A percentile compares a stretch with the other conserved stretches of the same genome.
Conservation (phyloP, 2,797 vertebrate species). For the Enteromius treurensis region DNA sequence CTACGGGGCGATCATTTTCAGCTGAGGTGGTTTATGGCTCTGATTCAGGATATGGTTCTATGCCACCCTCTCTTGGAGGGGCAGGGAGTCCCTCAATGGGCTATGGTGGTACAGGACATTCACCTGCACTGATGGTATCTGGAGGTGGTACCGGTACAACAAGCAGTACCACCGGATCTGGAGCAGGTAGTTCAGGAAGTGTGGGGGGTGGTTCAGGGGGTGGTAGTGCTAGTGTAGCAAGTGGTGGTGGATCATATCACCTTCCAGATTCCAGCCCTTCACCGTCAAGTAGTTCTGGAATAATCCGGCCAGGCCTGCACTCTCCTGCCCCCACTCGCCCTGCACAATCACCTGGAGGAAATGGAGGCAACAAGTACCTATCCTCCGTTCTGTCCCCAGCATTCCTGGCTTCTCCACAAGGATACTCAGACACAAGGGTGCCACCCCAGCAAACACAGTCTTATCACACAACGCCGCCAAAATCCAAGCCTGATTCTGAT, state of each 20-base stretch:
- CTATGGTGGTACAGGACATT: slow-evolving; percentile 82
- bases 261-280: slow-evolving; percentile 85
- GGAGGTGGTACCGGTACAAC: slow-evolving; percentile 65
- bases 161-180: slow-evolving; percentile 65
- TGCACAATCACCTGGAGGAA: slow-evolving; percentile 74
- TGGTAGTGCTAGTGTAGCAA: slow-evolving; percentile 61
- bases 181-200: slow-evolving; percentile 63
- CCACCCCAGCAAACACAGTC: slow-evolving; percentile 74
- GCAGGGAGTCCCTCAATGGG: slow-evolving; percentile 84
- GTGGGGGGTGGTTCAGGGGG: slow-evolving; percentile 67
- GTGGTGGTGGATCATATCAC: slow-evolving; percentile 73
- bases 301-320: slow-evolving; percentile 82
- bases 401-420: slow-evolving; percentile 83
- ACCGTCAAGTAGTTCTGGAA: slow-evolving; percentile 74
- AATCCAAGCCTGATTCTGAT: slow-evolving; percentile 79
- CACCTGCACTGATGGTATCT: slow-evolving; percentile 78
- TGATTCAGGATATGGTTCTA: slow-evolving; percentile 73
- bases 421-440: slow-evolving; percentile 69
- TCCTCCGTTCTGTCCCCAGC: slow-evolving; percentile 84
- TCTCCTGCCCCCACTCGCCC: slow-evolving; percentile 81
- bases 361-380: slow-evolving; percentile 82
- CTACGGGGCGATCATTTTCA: slow-evolving; percentile 74
- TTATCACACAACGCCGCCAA: slow-evolving; percentile 74
- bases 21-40: slow-evolving; percentile 75
- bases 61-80: slow-evolving; percentile 73